Conservation (phyloP, 2,797 vertebrate genomes). For the Phrynocephalus guinanensis region DNA sequence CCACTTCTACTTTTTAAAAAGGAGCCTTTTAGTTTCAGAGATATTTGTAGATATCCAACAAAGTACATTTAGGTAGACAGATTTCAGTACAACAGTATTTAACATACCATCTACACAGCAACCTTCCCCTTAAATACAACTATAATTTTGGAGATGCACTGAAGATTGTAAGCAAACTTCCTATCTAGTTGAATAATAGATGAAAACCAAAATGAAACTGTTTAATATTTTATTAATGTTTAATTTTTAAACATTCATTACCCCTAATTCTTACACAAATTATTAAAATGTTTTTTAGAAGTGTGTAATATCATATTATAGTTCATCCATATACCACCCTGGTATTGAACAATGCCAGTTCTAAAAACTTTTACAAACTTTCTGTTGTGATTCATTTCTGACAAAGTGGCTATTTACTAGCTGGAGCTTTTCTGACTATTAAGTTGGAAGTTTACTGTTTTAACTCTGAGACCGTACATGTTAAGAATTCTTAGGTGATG, state of each 20-base stretch:
- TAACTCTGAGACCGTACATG: not conserved
- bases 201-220: conserved; percentile 52
- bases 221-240: conserved; percentile 62
- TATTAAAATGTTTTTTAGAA: conserved; percentile 45
- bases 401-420: not conserved
- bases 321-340: not conserved
- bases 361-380: not conserved
- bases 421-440: not conserved
- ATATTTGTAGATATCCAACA: conserved; percentile 36
- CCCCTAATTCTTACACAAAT: conserved; percentile 56
- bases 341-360: not conserved
- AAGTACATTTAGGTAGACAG: conserved; percentile 9
- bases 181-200: conserved; percentile 50
- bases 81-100: conserved; percentile 1
- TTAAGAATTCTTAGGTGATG: not conserved
- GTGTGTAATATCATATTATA: conserved; percentile 37
- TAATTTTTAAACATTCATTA: conserved; percentile 62
- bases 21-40: not conserved
- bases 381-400: not conserved
- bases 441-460: not conserved
- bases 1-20: not conserved
- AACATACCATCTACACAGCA: not conserved
- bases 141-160: not conserved
- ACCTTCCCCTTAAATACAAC: not conserved
- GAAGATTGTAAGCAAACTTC: not conserved